Evolutionary conservation across 2,888 invertebrate genomes (phyloP), one percentile per base, ranked within the genome.

Genomic region (Luperina testacea): DNA sequence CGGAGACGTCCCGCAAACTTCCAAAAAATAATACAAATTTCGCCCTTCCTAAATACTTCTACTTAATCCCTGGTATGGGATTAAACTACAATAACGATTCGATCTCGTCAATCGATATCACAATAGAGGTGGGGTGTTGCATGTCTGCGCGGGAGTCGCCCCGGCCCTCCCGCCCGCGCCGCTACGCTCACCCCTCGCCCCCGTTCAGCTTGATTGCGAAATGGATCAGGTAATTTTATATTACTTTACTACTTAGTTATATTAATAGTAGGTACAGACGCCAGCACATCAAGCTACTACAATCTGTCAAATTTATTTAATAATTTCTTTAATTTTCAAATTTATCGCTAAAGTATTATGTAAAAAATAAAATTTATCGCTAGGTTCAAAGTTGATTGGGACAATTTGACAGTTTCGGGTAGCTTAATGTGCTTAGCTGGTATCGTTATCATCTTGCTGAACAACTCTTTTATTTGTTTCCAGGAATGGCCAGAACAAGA

Each of bases 61-160:
- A 63, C 45, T 24, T 48, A 45, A 73, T 32, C 53, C 27, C 42
- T 67, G 32, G 15, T 20, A 32, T 48, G 6, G 1, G 15, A 24
- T 67, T 59, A 17, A 24, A 77, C 4, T 1, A 45, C 24, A 45
- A 70, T 70, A 38, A 17, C 81, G 42, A 32, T 76, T 74, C 73
- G 73, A 76, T 76, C 53, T 51, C 79, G 84, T 57, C 59, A 48
- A 78, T 76, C 73, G 65, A 68, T 73, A 53, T 76, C 70, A 59
- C 59, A 83, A 79, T 83, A 81, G 42, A 53, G 70, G 24, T n/a
- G 32, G 59, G 48, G 85, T 70, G 75, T 75, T 73, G 72, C 61
- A 78, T 78, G 75, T 79, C 81, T 83, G 85, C 85, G 83, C 86
- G 71, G 75, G 85, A 86, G 83, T 77, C 63, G 38, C 61, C 38